Evolutionary conservation across 2,888 invertebrate species (phyloP), one percentile per base, ranked within the genome.

Genomic region (Megalurothrips usitatus): DNA sequence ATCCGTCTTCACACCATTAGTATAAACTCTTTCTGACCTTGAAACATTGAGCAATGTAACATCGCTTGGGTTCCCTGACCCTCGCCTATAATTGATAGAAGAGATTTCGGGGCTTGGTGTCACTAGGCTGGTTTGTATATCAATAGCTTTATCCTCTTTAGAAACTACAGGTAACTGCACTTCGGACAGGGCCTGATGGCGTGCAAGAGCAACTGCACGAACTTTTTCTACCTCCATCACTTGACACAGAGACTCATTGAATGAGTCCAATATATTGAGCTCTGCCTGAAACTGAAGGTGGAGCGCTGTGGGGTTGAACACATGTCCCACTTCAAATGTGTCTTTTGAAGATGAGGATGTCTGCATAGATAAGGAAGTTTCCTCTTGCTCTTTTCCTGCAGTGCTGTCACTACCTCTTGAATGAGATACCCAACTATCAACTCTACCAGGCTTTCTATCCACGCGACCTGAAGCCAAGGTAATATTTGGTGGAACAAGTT

Each of bases 221-320:
- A 85, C 85, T 83, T 90, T 88, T 85, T 92, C 91, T 81, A 91
- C 89, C 68, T 89, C 89, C 82, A 88, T 88, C 58, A 91, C 87
- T 85, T 91, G 91, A 79, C 88, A 86, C 48, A 91, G 85, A 0
- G 91, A 91, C 85, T 91, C 89, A 82, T 91, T 90, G 84, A 91
- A 90, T 79, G 91, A 89, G 83, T 92, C 91, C 75, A 91, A 85
- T 79, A 91, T 87, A 86, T 90, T 90, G 79, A 92, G 87, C 86
- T 91, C 91, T 0, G 91, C 89, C 85, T 90, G 89, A 84, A 91
- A 90, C 84, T 90, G 90, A 84, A 90, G 87, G 85, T 91, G 90
- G 80, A 92, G 88, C 79, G 90, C 89, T 82, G 88, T 88, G 12
- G 90, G 89, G 82, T 87, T 86, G 79, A 86, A 81, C 19, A 81